Evolutionary conservation across 2,888 invertebrate species (phyloP).

Genomic region (Acheta domesticus): DNA sequence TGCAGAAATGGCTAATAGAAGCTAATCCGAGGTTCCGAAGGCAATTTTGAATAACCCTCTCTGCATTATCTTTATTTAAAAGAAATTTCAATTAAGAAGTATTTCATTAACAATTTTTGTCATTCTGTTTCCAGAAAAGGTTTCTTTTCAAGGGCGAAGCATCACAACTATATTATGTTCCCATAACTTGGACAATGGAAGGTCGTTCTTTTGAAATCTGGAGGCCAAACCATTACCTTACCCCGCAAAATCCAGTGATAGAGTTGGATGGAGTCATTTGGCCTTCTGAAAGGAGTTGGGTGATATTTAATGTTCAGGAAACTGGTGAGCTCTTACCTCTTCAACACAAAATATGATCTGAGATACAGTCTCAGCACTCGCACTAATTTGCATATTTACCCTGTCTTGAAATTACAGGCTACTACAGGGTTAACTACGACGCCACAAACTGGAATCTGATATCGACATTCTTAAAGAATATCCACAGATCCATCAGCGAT

Average conservation of each 20-base stretch:
- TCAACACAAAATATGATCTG: too few relatives aligned
- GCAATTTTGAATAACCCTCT: too few relatives aligned
- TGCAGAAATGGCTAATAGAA: too few relatives aligned
- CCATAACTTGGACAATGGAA: not conserved
- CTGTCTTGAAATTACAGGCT: not conserved
- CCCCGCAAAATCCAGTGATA: not conserved
- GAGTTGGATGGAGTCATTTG: not conserved
- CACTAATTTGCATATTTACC: too few relatives aligned
- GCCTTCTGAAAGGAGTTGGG: not conserved
- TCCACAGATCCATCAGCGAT: not conserved
- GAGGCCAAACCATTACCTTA: not conserved
- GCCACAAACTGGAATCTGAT: not conserved
- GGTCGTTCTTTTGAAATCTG: not conserved
- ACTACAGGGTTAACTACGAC: not conserved
- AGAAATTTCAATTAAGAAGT: too few relatives aligned
- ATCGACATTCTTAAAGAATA: not conserved
- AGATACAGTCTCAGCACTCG: too few relatives aligned
- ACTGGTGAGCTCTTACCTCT: not conserved
- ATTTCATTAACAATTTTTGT: too few relatives aligned
- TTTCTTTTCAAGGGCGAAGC: not conserved
- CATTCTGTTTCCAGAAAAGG: not conserved
- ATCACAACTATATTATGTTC: not conserved
- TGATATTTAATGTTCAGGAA: not conserved
- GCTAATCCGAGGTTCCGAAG: too few relatives aligned
- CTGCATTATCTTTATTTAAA: too few relatives aligned